A percentile compares a stretch with the other conserved stretches of the same genome.
Evolutionary conservation across 1,140 invertebrate genomes (phyloP).

Genomic region (Bathynomus jamesi): DNA sequence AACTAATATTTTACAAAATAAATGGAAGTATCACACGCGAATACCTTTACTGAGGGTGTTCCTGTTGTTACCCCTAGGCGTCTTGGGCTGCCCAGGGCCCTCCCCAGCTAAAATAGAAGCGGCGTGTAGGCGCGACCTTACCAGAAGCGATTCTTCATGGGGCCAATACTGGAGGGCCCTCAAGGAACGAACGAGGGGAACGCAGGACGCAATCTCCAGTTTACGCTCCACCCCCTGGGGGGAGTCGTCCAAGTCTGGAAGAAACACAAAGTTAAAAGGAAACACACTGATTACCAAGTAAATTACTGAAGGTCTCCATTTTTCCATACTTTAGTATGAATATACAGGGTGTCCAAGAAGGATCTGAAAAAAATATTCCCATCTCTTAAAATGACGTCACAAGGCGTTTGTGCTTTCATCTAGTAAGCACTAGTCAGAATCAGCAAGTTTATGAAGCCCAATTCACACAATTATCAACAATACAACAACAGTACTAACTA

Average conservation of each 20-base stretch:
- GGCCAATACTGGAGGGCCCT: conserved; percentile 66
- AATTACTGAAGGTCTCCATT: neutral
- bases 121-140: conserved; percentile 69
- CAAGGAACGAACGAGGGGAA: conserved; percentile 65
- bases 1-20: too few relatives aligned
- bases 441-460: too few relatives aligned
- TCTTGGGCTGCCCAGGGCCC: conserved; percentile 36
- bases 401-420: neutral
- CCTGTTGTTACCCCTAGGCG: conserved; percentile 22
- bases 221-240: conserved; percentile 57
- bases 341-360: too few relatives aligned
- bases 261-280: neutral
- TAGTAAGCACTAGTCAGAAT: too few relatives aligned
- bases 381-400: neutral
- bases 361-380: neutral
- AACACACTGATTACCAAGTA: neutral
- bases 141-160: conserved; percentile 64
- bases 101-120: conserved; percentile 62
- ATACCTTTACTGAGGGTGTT: conserved; percentile 25
- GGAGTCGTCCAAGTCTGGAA: conserved; percentile 59
- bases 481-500: too few relatives aligned
- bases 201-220: conserved; percentile 59
- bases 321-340: neutral
- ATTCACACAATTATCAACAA: too few relatives aligned
- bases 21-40: too few relatives aligned